Evolutionary conservation across 2,888 invertebrate genomes (phyloP), one percentile per base, ranked within the genome.

Genomic region (Xestia rhomboidea): DNA sequence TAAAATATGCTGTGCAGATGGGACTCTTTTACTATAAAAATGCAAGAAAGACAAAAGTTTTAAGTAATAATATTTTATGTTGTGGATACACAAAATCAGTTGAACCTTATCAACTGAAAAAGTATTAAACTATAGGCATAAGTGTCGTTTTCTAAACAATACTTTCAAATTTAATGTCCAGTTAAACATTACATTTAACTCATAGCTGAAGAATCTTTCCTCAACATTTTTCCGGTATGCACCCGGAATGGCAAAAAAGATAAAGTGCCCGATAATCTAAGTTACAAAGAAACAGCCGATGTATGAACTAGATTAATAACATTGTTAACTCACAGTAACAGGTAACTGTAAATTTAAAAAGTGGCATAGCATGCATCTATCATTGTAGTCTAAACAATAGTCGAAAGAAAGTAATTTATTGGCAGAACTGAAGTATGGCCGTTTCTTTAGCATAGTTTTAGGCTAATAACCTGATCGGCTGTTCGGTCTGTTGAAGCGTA

Each of bases 401-500:
- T 69, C 73, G 21, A 85, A 87, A 51, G 87, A 87, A 87, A 87
- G 85, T 88, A 78, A 88, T 85, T 78, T 81, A 79, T 78, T 76
- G 62, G 70, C 34, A 66, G 8, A 44, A 27, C n/a, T 77, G 80
- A 76, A 64, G 38, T 81, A 57, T 6, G 44, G 62, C 38, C 46
- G 30, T 76, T 84, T 77, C 64, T 86, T 86, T 51, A 77, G 34
- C 34, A 54, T 66, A 68, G 57, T 68, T 63, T 73, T 76, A 73
- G 64, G 60, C 73, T 57, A 21, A 85, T 75, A 86, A 86, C 86
- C 85, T 86, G 77, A 79, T 62, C 66, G 74, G 68, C 64, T 88
- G 73, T 79, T 60, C 79, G 34, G 78, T 75, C 86, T 84, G 85
- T 82, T 88, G 85, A 89, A 85, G 87, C 86, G 86, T 79, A 79